A percentile compares a stretch with the other conserved stretches of the same genome.
Conservation (phyloP, 2,113 vertebrate genomes). For the Phylloscopus whistleri region DNA sequence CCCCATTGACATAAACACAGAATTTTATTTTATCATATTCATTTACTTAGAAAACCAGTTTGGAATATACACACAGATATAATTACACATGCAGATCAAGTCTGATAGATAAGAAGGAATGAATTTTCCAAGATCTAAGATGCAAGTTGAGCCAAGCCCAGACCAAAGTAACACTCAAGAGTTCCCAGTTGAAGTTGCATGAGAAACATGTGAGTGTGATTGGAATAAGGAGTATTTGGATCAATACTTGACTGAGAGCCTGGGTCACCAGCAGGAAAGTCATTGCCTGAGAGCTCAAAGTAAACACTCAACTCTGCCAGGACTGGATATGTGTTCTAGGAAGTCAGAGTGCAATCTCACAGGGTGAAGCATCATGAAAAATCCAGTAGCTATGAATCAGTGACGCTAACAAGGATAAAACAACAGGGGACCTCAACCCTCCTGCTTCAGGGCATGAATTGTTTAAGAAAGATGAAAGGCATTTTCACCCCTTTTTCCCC, state of each 20-base stretch:
- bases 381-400: conserved; percentile 4
- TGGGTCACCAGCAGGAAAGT: background rate
- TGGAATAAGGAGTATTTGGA: background rate
- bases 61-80: background rate
- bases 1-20: background rate
- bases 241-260: background rate
- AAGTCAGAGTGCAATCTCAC: background rate
- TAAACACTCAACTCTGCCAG: background rate
- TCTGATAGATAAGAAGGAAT: background rate
- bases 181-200: background rate
- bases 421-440: background rate
- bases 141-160: background rate
- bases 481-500: background rate
- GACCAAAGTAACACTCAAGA: background rate
- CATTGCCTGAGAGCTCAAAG: background rate
- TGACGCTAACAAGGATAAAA: background rate
- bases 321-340: background rate
- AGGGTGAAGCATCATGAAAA: background rate
- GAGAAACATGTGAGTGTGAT: background rate
- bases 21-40: background rate
- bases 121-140: background rate
- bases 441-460: background rate
- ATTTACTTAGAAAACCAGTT: background rate
- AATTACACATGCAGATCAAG: background rate
- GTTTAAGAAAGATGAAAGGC: conserved; percentile 11